Conservation (phyloP, 2,113 vertebrate genomes). For the Petrocephalus zakoni region DNA sequence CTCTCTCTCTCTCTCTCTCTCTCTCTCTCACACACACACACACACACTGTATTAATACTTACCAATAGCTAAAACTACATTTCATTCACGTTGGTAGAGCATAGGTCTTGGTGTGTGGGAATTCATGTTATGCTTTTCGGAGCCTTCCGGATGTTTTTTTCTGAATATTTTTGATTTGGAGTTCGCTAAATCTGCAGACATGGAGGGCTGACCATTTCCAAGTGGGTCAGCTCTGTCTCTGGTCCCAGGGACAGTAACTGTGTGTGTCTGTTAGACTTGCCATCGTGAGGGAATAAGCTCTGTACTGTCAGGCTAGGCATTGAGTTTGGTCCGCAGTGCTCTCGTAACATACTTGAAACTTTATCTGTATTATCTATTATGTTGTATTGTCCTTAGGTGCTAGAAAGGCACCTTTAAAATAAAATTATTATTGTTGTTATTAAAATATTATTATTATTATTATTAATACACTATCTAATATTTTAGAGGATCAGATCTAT, state of each 20-base stretch:
- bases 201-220: background rate
- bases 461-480: background rate
- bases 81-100: background rate
- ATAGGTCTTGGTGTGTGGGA: background rate
- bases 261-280: background rate
- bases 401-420: too few species aligned
- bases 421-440: too few species aligned
- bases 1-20: background rate
- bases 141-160: background rate
- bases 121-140: background rate
- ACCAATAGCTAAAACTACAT: background rate
- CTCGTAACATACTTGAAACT: background rate
- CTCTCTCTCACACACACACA: background rate
- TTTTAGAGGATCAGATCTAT: background rate
- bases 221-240: background rate
- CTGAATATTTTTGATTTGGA: background rate
- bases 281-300: background rate
- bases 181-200: background rate
- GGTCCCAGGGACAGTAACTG: background rate
- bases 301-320: background rate
- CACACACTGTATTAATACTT: background rate
- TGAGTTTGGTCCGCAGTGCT: background rate
- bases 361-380: too few species aligned
- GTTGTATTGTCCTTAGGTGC: too few species aligned
- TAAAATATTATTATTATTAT: too few species aligned